Conservation (phyloP, 2,113 vertebrate genomes). For the Nipponia nippon region DNA sequence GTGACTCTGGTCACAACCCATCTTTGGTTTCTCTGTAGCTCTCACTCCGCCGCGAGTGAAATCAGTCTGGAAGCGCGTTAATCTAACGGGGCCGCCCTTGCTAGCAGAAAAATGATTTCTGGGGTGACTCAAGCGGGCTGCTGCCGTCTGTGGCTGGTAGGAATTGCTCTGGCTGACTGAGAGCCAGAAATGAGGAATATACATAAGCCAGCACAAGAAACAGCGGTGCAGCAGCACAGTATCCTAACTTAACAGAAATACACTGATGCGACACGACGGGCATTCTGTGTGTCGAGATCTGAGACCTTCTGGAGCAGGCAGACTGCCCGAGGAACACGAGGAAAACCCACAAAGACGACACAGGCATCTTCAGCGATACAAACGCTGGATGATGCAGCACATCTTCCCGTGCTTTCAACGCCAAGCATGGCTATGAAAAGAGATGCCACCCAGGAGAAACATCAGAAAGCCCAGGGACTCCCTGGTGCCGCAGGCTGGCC, state of each 20-base stretch:
- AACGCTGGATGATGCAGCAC: background rate
- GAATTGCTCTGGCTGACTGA: background rate
- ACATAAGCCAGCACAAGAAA: background rate
- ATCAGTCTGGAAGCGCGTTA: background rate
- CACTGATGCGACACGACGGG: fast-evolving
- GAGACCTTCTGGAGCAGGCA: background rate
- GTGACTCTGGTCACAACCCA: background rate
- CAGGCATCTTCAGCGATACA: too few species aligned
- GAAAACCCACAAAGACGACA: too few species aligned
- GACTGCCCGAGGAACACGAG: background rate
- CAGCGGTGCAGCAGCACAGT: background rate
- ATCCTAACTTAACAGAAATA: background rate
- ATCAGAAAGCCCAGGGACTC: background rate
- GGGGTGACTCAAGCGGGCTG: background rate
- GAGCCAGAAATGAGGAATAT: background rate
- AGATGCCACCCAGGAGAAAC: background rate
- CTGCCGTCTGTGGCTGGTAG: background rate
- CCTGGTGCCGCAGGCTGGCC: background rate
- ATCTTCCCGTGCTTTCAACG: background rate
- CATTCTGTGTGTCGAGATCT: background rate
- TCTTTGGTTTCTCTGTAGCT: background rate
- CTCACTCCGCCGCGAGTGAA: background rate
- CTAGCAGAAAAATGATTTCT: background rate
- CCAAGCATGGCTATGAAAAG: background rate
- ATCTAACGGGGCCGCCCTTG: background rate